A percentile compares a stretch with the other conserved stretches of the same genome.
Evolutionary conservation across 2,797 vertebrate species (phyloP).

Genomic region (Myotis pilosus): DNA sequence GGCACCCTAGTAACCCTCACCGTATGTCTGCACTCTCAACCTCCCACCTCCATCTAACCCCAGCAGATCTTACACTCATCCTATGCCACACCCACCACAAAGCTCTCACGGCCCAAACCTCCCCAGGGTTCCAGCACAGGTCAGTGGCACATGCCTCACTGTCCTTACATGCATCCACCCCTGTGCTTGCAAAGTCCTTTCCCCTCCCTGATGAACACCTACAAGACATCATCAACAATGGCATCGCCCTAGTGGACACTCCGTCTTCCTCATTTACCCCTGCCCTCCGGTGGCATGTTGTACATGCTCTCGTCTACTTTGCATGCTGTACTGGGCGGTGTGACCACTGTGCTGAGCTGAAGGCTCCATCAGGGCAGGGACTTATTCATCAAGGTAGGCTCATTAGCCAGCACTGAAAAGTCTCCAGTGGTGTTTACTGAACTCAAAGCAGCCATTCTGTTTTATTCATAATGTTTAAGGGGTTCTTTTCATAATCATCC

Average conservation of each 20-base stretch:
- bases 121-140: neutral
- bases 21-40: neutral
- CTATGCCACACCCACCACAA: neutral
- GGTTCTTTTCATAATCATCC: neutral
- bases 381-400: neutral
- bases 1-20: neutral
- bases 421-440: neutral
- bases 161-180: neutral
- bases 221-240: neutral
- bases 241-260: neutral
- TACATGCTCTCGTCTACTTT: too few species aligned
- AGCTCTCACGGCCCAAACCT: neutral
- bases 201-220: neutral
- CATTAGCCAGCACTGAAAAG: neutral
- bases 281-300: neutral
- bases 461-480: neutral
- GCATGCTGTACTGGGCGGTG: too few species aligned
- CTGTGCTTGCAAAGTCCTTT: neutral
- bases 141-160: accelerated
- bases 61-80: neutral
- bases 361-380: neutral
- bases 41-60: neutral
- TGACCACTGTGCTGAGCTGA: neutral
- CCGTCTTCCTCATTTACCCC: neutral
- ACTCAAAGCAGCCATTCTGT: neutral